These are phyloP conservation scores for Dermatemys mawii DNA, from an alignment of 2,113 vertebrate species.

Conservation along the genomic window DNA sequence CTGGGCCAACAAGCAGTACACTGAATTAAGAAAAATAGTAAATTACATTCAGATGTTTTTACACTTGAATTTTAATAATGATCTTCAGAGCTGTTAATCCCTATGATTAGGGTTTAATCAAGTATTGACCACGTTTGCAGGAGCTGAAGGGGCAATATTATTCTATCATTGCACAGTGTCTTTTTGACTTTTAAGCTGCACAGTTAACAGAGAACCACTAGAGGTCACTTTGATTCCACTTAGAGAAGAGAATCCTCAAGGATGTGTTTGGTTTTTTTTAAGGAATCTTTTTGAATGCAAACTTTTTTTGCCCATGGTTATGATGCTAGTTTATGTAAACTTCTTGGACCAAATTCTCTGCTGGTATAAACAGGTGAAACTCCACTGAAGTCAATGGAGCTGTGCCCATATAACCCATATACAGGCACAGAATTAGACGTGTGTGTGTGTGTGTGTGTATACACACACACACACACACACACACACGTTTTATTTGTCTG, in stretches of 20 bases:
- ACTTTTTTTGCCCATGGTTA: neutral
- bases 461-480: too few species aligned
- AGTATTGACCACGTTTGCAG: neutral
- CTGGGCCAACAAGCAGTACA: neutral
- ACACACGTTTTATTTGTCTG: neutral
- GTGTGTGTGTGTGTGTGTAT: too few species aligned
- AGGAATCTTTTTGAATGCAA: neutral
- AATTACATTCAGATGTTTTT: neutral
- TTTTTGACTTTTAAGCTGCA: neutral
- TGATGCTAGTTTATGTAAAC: neutral
- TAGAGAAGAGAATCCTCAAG: neutral
- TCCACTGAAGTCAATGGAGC: conserved; percentile 47
- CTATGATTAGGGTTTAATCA: neutral
- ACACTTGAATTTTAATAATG: neutral
- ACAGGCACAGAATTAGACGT: neutral
- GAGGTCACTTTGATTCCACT: conserved; percentile 75
- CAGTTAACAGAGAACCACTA: conserved; percentile 48
- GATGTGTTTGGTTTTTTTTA: fast-evolving
- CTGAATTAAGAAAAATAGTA: fast-evolving
- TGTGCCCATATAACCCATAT: neutral
- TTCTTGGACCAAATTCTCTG: neutral
- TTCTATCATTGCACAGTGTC: neutral
- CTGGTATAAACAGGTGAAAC: conserved; percentile 1
- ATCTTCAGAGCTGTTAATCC: neutral
- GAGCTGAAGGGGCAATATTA: neutral